phyloP scores from a whole-genome alignment of 2,113 vertebrate genomes.

The Saguinus midas region DNA sequence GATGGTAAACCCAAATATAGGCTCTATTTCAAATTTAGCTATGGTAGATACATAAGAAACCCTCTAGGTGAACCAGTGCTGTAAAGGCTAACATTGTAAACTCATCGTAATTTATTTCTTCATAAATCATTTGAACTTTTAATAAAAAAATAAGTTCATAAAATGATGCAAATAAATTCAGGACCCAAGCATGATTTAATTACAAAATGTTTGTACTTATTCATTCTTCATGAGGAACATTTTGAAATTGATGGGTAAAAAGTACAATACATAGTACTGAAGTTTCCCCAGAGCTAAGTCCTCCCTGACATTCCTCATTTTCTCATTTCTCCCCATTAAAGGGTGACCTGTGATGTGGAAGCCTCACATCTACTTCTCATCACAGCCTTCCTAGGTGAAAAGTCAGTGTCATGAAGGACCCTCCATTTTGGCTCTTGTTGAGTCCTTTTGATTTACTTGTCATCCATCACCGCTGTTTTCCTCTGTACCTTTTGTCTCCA shows the following conservation, averaged over 20 bases:
- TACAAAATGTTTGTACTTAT: background rate
- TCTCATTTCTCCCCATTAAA: background rate
- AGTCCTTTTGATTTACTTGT: background rate
- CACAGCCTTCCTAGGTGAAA: background rate
- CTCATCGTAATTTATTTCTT: background rate
- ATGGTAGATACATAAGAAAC: background rate
- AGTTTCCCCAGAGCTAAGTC: background rate
- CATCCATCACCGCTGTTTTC: background rate
- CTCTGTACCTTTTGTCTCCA: background rate
- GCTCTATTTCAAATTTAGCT: background rate
- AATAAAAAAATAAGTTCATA: background rate
- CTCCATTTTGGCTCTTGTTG: background rate
- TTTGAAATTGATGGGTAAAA: background rate
- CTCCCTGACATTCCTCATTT: background rate
- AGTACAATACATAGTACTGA: background rate
- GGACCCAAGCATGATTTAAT: background rate
- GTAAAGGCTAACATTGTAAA: background rate
- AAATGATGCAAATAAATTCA: background rate
- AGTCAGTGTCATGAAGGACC: fast-evolving
- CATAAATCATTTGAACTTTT: constrained; percentile 1
- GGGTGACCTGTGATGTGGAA: background rate
- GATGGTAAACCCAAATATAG: background rate
- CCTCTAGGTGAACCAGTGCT: background rate
- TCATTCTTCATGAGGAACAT: background rate
- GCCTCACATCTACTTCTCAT: background rate